Evolutionary conservation across 2,113 vertebrate species (phyloP).

Genomic region (Motacilla tschutschensis): DNA sequence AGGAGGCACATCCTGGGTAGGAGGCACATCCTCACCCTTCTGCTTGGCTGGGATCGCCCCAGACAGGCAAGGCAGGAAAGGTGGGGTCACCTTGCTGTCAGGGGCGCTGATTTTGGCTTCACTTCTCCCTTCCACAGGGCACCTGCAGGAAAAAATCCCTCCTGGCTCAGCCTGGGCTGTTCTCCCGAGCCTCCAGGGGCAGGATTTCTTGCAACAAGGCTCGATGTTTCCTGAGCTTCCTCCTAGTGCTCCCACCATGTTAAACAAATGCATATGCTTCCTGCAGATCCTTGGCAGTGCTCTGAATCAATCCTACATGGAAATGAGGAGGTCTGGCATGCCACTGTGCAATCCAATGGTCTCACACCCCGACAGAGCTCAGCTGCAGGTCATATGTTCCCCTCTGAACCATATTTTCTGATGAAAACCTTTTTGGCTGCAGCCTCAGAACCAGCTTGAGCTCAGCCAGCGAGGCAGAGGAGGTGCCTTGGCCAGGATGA

Average conservation of each 20-base stretch:
- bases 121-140: not conserved
- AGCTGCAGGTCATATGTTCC: slow-evolving; percentile 67
- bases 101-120: not conserved
- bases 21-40: not conserved
- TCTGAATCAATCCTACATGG: slow-evolving; percentile 3
- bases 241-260: slow-evolving; percentile 21
- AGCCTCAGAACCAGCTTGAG: slow-evolving; percentile 31
- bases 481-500: not conserved
- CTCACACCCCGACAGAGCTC: slow-evolving; percentile 62
- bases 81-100: not conserved
- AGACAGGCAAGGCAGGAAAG: not conserved
- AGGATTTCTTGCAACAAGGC: not conserved
- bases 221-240: slow-evolving; percentile 24
- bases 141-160: not conserved
- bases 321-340: slow-evolving; percentile 61
- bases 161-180: not conserved
- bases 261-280: slow-evolving; percentile 62
- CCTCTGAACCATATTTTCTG: slow-evolving; percentile 61
- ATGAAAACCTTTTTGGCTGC: slow-evolving; percentile 52
- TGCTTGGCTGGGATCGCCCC: not conserved
- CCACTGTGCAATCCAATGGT: slow-evolving; percentile 64
- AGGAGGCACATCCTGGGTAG: not conserved
- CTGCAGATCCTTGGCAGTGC: slow-evolving; percentile 44
- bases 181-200: not conserved
- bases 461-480: slow-evolving; percentile 26